A percentile compares a stretch with the other conserved stretches of the same genome.
Conservation (phyloP, 2,888 invertebrate species). For the Agrotis ipsilon region DNA sequence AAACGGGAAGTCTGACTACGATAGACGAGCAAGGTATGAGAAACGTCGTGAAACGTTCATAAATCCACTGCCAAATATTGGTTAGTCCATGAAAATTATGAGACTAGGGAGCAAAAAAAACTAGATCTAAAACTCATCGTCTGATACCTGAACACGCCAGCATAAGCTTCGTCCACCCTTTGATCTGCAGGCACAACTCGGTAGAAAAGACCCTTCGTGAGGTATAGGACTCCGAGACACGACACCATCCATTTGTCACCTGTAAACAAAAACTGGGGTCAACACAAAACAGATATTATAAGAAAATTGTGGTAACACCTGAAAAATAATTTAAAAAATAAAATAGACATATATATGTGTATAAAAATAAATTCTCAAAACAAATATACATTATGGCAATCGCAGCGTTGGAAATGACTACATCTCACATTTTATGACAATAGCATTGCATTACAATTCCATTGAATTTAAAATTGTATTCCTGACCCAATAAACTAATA, state of each 20-base stretch:
- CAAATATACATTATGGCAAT: not conserved
- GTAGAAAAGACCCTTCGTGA: constrained; percentile 97
- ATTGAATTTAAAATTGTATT: not conserved
- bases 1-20: no score
- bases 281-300: constrained; percentile 7
- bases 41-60: no score
- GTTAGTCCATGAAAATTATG: no score
- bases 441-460: constrained; percentile 6
- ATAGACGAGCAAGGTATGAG: no score
- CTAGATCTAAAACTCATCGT: no score
- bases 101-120: no score
- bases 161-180: constrained; percentile 93
- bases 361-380: not conserved
- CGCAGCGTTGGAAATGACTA: not conserved
- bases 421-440: constrained; percentile 5
- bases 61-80: no score
- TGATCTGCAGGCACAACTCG: constrained; percentile 98
- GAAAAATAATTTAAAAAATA: not conserved
- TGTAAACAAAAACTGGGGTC: constrained; percentile 79
- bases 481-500: constrained; percentile 28
- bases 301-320: no score
- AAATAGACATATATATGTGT: no score
- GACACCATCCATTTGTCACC: constrained; percentile 98
- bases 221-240: constrained; percentile 95
- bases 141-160: constrained; percentile 93